A percentile compares a stretch with the other conserved stretches of the same genome.
Evolutionary conservation across 2,113 vertebrate genomes (phyloP).

Genomic region (Perca schrenkii): DNA sequence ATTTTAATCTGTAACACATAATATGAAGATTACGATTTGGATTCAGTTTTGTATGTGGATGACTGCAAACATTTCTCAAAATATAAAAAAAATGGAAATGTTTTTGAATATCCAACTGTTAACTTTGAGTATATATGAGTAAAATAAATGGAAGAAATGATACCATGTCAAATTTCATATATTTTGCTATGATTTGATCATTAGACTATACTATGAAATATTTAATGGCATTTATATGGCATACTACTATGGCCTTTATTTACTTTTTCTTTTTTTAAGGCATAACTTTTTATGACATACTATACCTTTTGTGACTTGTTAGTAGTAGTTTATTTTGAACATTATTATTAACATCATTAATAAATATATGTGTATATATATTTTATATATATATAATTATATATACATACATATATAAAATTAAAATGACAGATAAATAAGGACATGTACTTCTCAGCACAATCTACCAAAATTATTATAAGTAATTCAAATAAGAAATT

Average conservation of each 20-base stretch:
- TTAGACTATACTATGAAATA: neutral
- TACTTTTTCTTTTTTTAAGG: neutral
- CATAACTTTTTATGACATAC: neutral
- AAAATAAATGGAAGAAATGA: slow-evolving; percentile 35
- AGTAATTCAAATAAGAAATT: too few species aligned
- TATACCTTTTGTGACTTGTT: neutral
- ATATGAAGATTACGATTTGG: slow-evolving; percentile 24
- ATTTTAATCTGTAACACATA: slow-evolving; percentile 2
- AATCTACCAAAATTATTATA: too few species aligned
- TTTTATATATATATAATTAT: too few species aligned
- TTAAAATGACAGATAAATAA: too few species aligned
- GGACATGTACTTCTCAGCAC: too few species aligned
- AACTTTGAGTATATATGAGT: neutral
- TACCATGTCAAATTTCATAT: neutral
- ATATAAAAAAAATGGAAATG: slow-evolving; percentile 6
- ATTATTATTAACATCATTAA: too few species aligned
- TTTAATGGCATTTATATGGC: neutral
- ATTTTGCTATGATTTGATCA: neutral
- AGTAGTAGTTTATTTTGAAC: too few species aligned
- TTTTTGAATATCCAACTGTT: neutral
- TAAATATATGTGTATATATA: too few species aligned
- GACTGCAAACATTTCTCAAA: slow-evolving; percentile 1
- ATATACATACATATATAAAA: too few species aligned
- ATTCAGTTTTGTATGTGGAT: slow-evolving; percentile 5
- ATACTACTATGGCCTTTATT: neutral